Percentiles rank a stretch among this genome's conserved stretches.
phyloP scores from a whole-genome alignment of 2,888 invertebrate genomes.

The Margaritifera margaritifera region DNA sequence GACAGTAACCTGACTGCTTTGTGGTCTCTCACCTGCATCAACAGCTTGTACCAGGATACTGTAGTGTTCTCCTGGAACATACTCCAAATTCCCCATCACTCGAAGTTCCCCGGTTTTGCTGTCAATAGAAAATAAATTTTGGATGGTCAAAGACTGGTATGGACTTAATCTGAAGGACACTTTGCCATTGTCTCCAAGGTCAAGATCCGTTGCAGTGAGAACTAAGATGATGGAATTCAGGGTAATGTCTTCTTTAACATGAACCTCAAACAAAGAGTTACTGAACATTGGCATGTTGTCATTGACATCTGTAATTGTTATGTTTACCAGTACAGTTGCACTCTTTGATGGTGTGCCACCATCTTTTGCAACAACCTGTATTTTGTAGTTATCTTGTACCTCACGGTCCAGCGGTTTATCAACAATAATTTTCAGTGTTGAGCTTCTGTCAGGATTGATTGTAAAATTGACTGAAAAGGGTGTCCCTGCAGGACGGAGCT shows the following conservation, averaged over 20 bases:
- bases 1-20: conserved; percentile 48
- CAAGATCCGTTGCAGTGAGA: conserved; percentile 88
- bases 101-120: conserved; percentile 51
- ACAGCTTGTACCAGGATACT: conserved; percentile 52
- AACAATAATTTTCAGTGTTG: conserved; percentile 50
- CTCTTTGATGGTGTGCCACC: conserved; percentile 46
- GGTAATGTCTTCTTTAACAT: conserved; percentile 50
- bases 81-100: conserved; percentile 49
- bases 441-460: conserved; percentile 40
- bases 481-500: conserved; percentile 45
- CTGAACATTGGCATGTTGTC: conserved; percentile 59
- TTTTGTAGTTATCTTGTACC: conserved; percentile 39
- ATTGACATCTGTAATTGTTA: conserved; percentile 57
- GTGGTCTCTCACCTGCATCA: conserved; percentile 56
- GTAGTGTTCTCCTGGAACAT: conserved; percentile 41
- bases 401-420: conserved; percentile 55
- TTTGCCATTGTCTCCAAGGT: conserved; percentile 84
- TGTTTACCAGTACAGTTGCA: conserved; percentile 46
- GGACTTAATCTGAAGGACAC: conserved; percentile 72
- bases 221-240: conserved; percentile 47
- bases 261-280: conserved; percentile 43
- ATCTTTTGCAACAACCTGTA: conserved; percentile 56
- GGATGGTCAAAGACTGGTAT: conserved; percentile 41
- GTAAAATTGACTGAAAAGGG: conserved; percentile 47
- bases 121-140: conserved; percentile 50